Percentiles rank a stretch among this genome's conserved stretches.
These are phyloP conservation scores for Silurus meridionalis DNA, from an alignment of 2,113 vertebrate species.

Conservation along the genomic window DNA sequence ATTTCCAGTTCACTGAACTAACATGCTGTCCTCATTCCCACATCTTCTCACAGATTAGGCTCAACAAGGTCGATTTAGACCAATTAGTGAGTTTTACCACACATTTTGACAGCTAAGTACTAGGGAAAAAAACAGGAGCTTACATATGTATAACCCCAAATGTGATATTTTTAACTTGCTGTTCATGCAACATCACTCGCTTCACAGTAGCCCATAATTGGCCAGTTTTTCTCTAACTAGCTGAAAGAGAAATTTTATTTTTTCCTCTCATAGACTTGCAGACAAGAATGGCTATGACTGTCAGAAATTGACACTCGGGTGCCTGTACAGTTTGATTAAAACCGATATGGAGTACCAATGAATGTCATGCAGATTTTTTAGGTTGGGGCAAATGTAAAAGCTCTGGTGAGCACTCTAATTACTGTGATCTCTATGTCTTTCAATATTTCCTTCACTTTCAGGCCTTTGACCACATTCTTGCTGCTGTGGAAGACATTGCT, in stretches of 20 bases:
- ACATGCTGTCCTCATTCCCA: not conserved
- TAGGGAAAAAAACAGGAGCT: not conserved
- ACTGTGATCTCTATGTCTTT: not conserved
- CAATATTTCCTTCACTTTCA: constrained; percentile 59
- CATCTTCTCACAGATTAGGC: not conserved
- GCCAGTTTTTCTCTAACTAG: not conserved
- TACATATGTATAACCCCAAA: not conserved
- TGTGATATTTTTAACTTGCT: not conserved
- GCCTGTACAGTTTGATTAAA: not conserved
- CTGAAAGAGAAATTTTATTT: not conserved
- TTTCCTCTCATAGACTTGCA: not conserved
- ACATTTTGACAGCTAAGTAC: not conserved
- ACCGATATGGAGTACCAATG: not conserved
- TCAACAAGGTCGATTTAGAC: not conserved
- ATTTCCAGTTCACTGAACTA: not conserved
- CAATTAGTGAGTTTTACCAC: not conserved
- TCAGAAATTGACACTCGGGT: not conserved
- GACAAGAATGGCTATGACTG: not conserved
- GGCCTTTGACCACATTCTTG: constrained; percentile 97
- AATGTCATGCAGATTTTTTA: not conserved
- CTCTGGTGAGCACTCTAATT: not conserved
- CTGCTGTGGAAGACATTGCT: constrained; percentile 94
- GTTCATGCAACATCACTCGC: not conserved
- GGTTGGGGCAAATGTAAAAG: not conserved
- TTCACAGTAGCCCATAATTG: not conserved